Base-by-base conservation (phyloP, 2,888 invertebrate genomes). In the Mactromeris polynyma region DNA sequence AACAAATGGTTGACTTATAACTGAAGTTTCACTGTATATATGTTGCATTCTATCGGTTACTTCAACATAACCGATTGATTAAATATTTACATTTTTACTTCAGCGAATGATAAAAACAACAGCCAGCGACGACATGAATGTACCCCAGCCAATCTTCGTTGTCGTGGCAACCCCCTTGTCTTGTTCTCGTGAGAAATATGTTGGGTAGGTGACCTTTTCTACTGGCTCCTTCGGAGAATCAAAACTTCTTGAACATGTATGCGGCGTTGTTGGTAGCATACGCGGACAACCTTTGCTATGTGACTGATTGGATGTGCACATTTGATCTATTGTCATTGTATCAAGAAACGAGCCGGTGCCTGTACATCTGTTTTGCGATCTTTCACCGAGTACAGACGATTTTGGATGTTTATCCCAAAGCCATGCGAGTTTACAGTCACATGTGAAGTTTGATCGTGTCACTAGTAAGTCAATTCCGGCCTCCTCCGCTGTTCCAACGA, bases 381-480 rank as follows among this genome's bases (percentile, higher is more conserved):
- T 58, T n/a, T 81, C 26, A 36, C 36, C 36, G 78, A 89, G 64
- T 33, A 87, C 81, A 7, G 87, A 38, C 19, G 83, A 64, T 51
- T 89, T 89, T 2, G 81, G 73, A 38, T 85, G 73, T 21, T 79
- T 54, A 7, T 54, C 58, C 86, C 86, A 87, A 11, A 91, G 81
- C 91, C 91, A 91, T 2, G 85, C 79, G 6, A 89, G 85, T 40
- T 80, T 54, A 64, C 91, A 91, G 38, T 91, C 87, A 81, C 91
- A 91, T 1, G 42, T 69, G 42, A 91, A 83, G 14, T 36, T 73
- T 4, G 85, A 83, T 3, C 36, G 38, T 3, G 87, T 80, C 2
- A 91, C 85, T 26, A 26, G 9, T 2, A 89, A 19, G 31, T 81
- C 46, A 6, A 31, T 54, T 11, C 69, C 85, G 17, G 81, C 40